phyloP scores from a whole-genome alignment of 2,113 vertebrate species.

The Corvus hawaiiensis region DNA sequence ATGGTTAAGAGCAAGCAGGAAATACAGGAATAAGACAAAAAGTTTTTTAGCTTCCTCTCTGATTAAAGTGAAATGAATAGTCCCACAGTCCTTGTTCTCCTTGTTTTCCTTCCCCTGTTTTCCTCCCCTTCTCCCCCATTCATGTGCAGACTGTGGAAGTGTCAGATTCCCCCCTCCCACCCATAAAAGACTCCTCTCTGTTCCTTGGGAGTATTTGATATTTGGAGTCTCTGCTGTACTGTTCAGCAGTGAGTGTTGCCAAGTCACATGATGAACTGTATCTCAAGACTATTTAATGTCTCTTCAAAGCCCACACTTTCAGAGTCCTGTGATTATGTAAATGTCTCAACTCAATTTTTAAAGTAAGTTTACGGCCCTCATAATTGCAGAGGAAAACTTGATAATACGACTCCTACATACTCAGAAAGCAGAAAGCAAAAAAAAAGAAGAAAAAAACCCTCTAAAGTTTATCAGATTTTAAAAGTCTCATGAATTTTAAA shows the following conservation, averaged over 20 bases:
- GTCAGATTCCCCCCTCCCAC: neutral
- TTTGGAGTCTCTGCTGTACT: neutral
- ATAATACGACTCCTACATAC: slow-evolving; percentile 36
- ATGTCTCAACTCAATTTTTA: slow-evolving; percentile 40
- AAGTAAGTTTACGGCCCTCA: slow-evolving; percentile 48
- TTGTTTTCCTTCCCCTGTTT: neutral
- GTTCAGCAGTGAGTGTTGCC: neutral
- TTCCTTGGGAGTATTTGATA: neutral
- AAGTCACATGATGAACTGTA: neutral
- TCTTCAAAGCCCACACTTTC: slow-evolving; percentile 54
- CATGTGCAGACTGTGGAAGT: neutral
- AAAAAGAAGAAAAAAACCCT: neutral
- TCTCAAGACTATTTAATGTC: slow-evolving; percentile 34
- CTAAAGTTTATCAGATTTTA: slow-evolving; percentile 53
- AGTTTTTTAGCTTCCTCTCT: neutral
- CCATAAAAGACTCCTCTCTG: neutral
- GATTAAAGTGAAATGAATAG: neutral
- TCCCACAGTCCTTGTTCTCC: neutral
- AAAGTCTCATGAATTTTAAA: slow-evolving; percentile 65
- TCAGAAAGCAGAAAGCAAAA: slow-evolving; percentile 34
- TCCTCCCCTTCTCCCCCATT: neutral
- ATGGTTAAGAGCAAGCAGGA: neutral
- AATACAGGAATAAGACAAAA: neutral
- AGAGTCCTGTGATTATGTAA: slow-evolving; percentile 53
- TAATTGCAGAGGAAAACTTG: slow-evolving; percentile 58